Conservation (phyloP, 30 jellyfish, hydroid and myxozoan genomes). For the Catostylus mosaicus region DNA sequence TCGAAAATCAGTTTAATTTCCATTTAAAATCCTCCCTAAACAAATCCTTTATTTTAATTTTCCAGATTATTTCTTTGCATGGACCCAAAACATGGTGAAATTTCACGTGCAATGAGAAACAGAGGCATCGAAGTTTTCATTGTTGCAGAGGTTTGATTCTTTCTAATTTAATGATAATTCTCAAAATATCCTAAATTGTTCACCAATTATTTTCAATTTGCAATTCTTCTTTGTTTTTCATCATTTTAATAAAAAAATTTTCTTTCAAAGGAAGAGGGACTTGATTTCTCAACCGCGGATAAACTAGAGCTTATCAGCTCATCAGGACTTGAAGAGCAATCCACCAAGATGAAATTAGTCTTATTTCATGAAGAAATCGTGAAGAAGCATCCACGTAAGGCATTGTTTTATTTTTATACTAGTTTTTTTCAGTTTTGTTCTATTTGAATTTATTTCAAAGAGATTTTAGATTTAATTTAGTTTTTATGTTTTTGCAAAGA, state of each 20-base stretch:
- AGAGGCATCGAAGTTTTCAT: conserved; percentile 92
- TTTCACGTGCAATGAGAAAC: conserved; percentile 96
- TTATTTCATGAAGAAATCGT: conserved; percentile 21
- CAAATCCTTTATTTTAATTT: neutral
- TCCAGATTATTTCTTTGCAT: conserved; percentile 75
- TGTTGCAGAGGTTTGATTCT: conserved; percentile 65
- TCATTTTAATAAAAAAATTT: neutral
- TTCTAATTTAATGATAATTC: neutral
- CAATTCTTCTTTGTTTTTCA: neutral
- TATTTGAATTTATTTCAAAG: too few species aligned
- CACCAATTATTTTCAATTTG: neutral
- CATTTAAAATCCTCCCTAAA: neutral
- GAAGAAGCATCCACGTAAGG: conserved; percentile 14
- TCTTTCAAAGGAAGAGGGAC: conserved; percentile 50
- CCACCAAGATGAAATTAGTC: conserved; percentile 3
- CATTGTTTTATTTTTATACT: neutral
- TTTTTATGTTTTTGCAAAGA: too few species aligned
- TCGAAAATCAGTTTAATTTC: neutral
- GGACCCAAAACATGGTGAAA: conserved; percentile 95
- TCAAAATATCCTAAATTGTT: neutral
- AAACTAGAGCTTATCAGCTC: conserved; percentile 44
- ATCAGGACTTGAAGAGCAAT: neutral
- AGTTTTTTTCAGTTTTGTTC: too few species aligned
- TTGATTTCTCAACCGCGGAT: conserved; percentile 21
- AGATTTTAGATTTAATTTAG: too few species aligned